Conservation (phyloP, 2,113 vertebrate species). For the Ciconia maguari region DNA sequence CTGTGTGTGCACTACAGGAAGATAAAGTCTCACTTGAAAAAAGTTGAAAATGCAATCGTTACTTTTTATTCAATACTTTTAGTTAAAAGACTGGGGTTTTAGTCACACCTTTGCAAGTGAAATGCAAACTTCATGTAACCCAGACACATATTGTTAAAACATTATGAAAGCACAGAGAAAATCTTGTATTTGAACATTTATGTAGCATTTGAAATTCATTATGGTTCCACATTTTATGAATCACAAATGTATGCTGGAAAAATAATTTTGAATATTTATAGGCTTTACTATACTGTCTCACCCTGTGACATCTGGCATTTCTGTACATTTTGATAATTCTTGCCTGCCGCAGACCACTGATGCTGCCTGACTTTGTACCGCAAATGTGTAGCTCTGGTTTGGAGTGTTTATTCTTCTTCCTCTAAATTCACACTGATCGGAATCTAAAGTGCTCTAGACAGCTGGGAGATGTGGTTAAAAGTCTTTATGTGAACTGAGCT, state of each 20-base stretch:
- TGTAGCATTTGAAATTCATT: constrained; percentile 8
- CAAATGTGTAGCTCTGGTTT: background rate
- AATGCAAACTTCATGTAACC: background rate
- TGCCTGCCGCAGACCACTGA: rapidly evolving
- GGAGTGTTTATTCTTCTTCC: background rate
- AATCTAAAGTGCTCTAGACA: background rate
- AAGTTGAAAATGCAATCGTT: background rate
- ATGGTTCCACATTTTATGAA: background rate
- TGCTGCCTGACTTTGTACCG: rapidly evolving
- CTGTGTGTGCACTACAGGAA: background rate
- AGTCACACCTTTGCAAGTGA: background rate
- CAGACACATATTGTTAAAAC: background rate
- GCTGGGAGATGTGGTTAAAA: background rate
- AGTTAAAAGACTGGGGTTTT: background rate
- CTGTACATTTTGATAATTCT: background rate
- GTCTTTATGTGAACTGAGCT: background rate
- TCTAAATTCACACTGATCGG: background rate
- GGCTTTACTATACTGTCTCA: background rate
- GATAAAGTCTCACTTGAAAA: background rate
- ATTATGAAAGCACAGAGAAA: background rate
- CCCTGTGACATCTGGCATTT: background rate
- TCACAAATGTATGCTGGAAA: background rate
- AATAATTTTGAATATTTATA: background rate
- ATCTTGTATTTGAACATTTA: background rate
- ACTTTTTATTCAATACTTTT: background rate